Evolutionary conservation across 92 coral and sea anemone genomes (phyloP).

Genomic region (Zoanthus solanderi): DNA sequence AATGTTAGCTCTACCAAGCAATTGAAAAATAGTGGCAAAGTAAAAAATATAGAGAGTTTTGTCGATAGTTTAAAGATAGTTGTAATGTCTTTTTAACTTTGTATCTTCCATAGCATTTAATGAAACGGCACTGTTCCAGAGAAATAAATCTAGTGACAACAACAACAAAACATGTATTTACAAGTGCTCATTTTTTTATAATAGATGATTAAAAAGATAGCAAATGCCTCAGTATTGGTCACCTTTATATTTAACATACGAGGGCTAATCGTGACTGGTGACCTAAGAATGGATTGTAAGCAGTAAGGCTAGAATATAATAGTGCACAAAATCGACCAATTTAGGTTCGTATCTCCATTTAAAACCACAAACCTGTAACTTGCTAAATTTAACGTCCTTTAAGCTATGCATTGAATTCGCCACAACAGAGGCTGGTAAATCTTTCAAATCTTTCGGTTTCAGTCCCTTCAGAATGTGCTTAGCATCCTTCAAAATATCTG

Average conservation of each 20-base stretch:
- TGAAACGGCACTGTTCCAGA: too few relatives aligned
- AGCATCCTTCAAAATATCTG: conserved; percentile 16
- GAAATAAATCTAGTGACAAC: too few relatives aligned
- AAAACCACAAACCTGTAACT: conserved; percentile 20
- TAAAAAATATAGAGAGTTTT: background rate
- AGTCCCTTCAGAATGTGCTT: conserved; percentile 35
- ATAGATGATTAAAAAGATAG: background rate
- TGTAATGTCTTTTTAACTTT: too few relatives aligned
- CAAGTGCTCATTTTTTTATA: background rate
- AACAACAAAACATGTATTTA: too few relatives aligned
- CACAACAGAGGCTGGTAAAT: conserved; percentile 17
- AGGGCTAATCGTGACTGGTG: too few relatives aligned
- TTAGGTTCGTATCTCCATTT: background rate
- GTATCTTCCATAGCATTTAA: too few relatives aligned
- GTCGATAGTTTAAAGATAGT: too few relatives aligned
- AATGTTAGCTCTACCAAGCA: background rate
- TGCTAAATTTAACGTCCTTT: conserved; percentile 13
- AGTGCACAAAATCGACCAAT: background rate
- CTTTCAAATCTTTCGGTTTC: conserved; percentile 37
- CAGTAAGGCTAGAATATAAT: background rate
- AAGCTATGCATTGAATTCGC: conserved; percentile 14
- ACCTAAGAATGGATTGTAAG: too few relatives aligned
- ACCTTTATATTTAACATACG: too few relatives aligned
- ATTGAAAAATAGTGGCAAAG: background rate
- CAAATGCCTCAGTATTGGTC: too few relatives aligned